Evolutionary conservation across 2,888 invertebrate genomes (phyloP), one percentile per base, ranked within the genome.

Genomic region (Nomada fucata): DNA sequence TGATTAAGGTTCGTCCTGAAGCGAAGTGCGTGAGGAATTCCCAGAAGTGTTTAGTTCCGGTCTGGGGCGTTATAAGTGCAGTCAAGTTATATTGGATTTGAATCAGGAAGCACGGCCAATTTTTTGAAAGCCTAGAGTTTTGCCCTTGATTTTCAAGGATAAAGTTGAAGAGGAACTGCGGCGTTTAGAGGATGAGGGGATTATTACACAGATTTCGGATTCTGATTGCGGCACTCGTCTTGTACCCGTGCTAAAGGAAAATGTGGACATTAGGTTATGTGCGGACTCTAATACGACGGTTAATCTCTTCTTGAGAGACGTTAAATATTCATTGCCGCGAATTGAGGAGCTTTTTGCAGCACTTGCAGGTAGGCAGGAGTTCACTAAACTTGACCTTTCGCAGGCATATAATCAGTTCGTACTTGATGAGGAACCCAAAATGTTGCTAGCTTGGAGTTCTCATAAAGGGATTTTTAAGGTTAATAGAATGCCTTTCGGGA

Each of bases 191-290:
- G 42, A 84, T 82, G 50, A 77, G 70, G 74, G 85, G 71, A 88
- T 86, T 78, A 29, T 84, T 81, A 60, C 81, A 83, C 69, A 76
- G 42, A 71, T 88, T 59, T 65, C 91, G 20, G 65, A 65, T 23
- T 90, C 90, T 36, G 89, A 91, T 53, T 92, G 91, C 90, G 91
- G 89, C 13, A 91, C 92, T 10, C 91, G 92, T 1, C 87, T 91
- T 26, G 91, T 92, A 2, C 88, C 88, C 10, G 89, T 92, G 20
- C 65, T 83, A 2, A 92, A 92, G 78, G 76, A 83, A 55, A 76
- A 89, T 63, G 87, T 84, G 7, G 53, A 60, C 13, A 84, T 92
- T 11, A 82, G 90, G 57, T 76, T 89, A 20, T 89, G 89, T 64
- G 86, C 85, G 10, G 83, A 89, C 81, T 90, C 88, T 67, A 89